Conservation (phyloP, 1,140 invertebrate species). For the Zophobas atratus region DNA sequence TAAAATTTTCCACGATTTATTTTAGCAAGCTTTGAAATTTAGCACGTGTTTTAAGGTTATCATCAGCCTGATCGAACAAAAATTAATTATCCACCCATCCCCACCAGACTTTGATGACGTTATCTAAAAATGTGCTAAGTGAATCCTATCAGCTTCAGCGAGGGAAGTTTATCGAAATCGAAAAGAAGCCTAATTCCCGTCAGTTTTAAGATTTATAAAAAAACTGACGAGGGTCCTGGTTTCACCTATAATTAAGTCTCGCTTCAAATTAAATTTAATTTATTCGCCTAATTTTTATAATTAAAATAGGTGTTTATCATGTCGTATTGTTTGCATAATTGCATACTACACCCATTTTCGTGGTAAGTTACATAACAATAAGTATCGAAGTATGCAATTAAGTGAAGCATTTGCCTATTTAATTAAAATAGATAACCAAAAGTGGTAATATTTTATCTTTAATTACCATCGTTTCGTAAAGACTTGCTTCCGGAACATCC, state of each 20-base stretch:
- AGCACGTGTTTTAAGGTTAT: too few species aligned
- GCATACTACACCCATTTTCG: conserved; percentile 20
- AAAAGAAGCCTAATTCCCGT: conserved; percentile 15
- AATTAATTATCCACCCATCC: too few species aligned
- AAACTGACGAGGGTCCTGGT: conserved; percentile 18
- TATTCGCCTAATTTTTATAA: conserved; percentile 23
- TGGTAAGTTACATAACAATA: conserved; percentile 35
- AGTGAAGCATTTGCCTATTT: conserved; percentile 27
- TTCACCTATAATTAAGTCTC: conserved; percentile 16
- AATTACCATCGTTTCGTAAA: conserved; percentile 14
- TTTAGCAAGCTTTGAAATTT: too few species aligned
- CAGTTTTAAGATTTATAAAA: neutral
- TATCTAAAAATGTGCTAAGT: too few species aligned
- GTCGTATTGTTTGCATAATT: conserved; percentile 42
- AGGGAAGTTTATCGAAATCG: neutral
- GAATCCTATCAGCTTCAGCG: too few species aligned
- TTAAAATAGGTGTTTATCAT: conserved; percentile 37
- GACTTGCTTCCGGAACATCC: neutral
- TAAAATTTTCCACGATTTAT: too few species aligned
- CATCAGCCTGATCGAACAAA: too few species aligned
- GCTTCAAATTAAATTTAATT: conserved; percentile 39
- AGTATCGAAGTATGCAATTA: conserved; percentile 31
- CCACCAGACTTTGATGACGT: too few species aligned
- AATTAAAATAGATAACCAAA: conserved; percentile 36
- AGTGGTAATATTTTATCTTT: conserved; percentile 32